These are phyloP conservation scores for pig (Sus scrofa) DNA, from an alignment of 2,113 vertebrate species.

Conservation along the genomic window T2T-Sscrofa CM000814.6:118718501-118719000, in stretches of 20 bases:
- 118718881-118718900: slow-evolving; percentile 4
- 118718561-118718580: not conserved
- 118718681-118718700: slow-evolving; percentile 26
- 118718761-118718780: not conserved
- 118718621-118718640: not conserved
- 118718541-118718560: not conserved
- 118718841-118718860: not conserved
- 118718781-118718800: not conserved
- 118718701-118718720: not conserved
- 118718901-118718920: not conserved
- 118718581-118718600: not conserved
- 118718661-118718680: slow-evolving; percentile 32
- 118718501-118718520: slow-evolving; percentile 27
- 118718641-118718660: not conserved
- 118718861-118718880: not conserved
- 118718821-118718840: slow-evolving; percentile 18
- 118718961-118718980: slow-evolving; percentile 16
- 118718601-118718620: not conserved
- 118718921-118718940: not conserved
- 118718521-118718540: not conserved
- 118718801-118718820: not conserved
- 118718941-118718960: not conserved
- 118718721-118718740: not conserved
- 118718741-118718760: not conserved
- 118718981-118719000: not conserved